Base-by-base conservation (phyloP, 2,113 vertebrate genomes). In the Clinocottus analis region DNA sequence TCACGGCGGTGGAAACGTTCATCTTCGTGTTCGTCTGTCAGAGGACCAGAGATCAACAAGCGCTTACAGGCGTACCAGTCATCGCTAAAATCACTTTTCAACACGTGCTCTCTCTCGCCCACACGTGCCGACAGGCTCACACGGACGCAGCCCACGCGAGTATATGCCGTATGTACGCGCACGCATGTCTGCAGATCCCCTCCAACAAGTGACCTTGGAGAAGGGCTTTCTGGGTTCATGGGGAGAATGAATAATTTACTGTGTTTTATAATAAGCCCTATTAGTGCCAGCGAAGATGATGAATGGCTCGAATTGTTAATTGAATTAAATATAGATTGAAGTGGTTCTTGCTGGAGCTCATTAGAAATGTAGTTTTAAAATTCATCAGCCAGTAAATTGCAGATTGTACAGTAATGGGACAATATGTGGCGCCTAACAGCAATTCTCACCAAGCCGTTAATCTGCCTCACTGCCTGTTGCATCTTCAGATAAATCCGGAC, bases 251-350 rank as follows among this genome's bases (percentile, higher is more conserved):
- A 89, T 94, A 85, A 90, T 90, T 89, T 60, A 91, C 68, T 45
- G 59, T 84, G 82, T 79, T 85, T 88, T 70, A 78, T 92, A 89
- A 89, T 86, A 81, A 81, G 80, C 72, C 76, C 84, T 80, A 89
- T 91, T 92, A 90, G 87, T 83, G 77, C 83, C 87, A 84, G 83
- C 59, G 71, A 83, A 75, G 43, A 83, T 92, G 91, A 93, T 91
- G 75, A 91, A 93, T 91, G 72, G 78, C 63, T 27, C 13, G 25
- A 58, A 72, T 72, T 69, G 84, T 79, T 88, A 85, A 92, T 88
- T 92, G 76, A 91, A 91, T 93, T 89, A 90, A 91, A 92, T 91
- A 86, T 87, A 93, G 89, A 92, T 90, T 88, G 49, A 87, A 86
- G 80, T 82, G 86, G 88, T 89, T 88, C 77, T 31, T 68, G 31